These are phyloP conservation scores for Tachysurus vachellii DNA, from an alignment of 2,113 vertebrate species.

Conservation along the genomic window DNA sequence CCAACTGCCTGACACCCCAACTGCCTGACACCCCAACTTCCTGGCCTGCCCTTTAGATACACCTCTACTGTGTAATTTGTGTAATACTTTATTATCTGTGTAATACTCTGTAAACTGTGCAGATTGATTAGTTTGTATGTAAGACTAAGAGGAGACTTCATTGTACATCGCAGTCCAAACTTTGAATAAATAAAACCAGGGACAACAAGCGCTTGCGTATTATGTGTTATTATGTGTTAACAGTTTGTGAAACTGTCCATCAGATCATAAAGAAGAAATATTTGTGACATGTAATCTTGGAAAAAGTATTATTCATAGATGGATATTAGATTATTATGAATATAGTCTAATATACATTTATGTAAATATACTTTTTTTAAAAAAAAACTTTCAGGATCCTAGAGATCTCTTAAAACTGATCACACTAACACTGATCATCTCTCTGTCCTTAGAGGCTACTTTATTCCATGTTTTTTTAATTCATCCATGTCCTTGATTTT, in stretches of 20 bases:
- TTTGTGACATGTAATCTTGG: not conserved
- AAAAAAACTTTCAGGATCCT: not conserved
- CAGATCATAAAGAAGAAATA: not conserved
- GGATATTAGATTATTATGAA: not conserved
- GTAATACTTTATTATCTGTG: not conserved
- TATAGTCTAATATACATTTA: too few relatives aligned
- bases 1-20: too few relatives aligned
- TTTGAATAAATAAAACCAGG: not conserved
- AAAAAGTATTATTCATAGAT: too few relatives aligned
- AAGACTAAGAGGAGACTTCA: not conserved
- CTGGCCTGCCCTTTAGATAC: not conserved
- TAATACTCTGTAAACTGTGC: not conserved
- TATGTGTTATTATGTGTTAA: not conserved
- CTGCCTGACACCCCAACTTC: not conserved
- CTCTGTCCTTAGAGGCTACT: too few relatives aligned
- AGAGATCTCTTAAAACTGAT: not conserved
- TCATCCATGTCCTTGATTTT: not conserved
- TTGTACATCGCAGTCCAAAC: not conserved
- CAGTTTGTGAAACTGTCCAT: not conserved
- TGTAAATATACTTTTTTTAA: too few relatives aligned
- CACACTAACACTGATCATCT: not conserved
- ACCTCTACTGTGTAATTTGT: too few relatives aligned
- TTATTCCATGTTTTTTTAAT: too few relatives aligned
- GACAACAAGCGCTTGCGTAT: not conserved
- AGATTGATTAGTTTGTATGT: not conserved